phyloP scores from a whole-genome alignment of 2,113 vertebrate genomes.

The Hipposideros armiger region DNA sequence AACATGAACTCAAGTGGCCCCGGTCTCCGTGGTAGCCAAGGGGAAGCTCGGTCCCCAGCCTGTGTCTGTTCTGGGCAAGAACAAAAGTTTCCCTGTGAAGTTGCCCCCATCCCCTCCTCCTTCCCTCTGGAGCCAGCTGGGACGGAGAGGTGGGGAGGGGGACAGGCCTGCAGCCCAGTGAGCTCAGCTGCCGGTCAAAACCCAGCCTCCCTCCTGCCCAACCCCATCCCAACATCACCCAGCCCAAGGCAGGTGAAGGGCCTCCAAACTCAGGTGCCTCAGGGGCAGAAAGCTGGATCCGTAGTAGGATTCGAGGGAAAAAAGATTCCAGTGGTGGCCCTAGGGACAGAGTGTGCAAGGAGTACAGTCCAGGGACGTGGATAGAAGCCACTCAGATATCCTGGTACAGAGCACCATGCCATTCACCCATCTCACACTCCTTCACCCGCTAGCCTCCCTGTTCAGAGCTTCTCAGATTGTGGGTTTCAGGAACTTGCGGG shows the following conservation, averaged over 20 bases:
- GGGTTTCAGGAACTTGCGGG: neutral
- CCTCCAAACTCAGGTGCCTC: neutral
- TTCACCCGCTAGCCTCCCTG: neutral
- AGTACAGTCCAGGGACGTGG: neutral
- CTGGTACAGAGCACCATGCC: rapidly evolving
- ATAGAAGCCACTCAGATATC: rapidly evolving
- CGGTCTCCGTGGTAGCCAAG: conserved; percentile 86
- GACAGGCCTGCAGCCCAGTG: neutral
- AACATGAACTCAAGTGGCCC: conserved; percentile 89
- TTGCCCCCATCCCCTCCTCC: conserved; percentile 68
- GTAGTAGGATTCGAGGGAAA: neutral
- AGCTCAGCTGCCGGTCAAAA: conserved; percentile 64
- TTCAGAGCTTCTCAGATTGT: neutral
- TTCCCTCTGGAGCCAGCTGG: conserved; percentile 76
- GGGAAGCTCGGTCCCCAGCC: conserved; percentile 81
- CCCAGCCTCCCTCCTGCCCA: neutral
- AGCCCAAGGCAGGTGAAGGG: conserved; percentile 51
- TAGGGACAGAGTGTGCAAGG: neutral
- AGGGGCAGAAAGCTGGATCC: neutral
- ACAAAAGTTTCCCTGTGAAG: conserved; percentile 85
- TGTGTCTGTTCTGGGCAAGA: conserved; percentile 81
- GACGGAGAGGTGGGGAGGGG: neutral
- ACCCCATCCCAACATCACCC: neutral
- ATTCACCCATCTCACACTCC: neutral
- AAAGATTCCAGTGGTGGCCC: neutral